Evolutionary conservation across 1,140 invertebrate species (phyloP).

Genomic region (Pteromalus puparum): DNA sequence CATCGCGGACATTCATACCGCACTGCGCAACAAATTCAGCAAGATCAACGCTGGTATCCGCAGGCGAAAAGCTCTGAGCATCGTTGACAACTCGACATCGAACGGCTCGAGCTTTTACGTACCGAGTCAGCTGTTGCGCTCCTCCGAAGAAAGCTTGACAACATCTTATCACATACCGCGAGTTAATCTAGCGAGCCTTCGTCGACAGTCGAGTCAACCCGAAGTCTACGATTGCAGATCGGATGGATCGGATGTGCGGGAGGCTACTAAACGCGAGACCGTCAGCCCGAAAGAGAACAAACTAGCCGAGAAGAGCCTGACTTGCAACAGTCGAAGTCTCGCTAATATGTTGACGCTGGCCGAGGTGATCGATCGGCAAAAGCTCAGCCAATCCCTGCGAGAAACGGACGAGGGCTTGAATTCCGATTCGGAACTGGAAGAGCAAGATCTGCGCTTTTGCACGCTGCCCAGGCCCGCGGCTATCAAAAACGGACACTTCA

Average conservation of each 20-base stretch:
- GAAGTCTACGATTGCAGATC: constrained; percentile 44
- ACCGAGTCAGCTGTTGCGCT: constrained; percentile 75
- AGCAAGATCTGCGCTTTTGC: constrained; percentile 74
- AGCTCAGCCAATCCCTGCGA: constrained; percentile 50
- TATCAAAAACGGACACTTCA: constrained; percentile 71
- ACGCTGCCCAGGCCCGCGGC: constrained; percentile 72
- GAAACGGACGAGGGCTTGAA: constrained; percentile 71
- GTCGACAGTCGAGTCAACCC: constrained; percentile 54
- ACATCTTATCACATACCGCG: constrained; percentile 62
- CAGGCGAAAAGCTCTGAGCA: constrained; percentile 79
- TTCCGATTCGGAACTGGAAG: constrained; percentile 70
- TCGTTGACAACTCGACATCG: constrained; percentile 73
- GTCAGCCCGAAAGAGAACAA: background rate
- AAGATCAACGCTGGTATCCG: constrained; percentile 81
- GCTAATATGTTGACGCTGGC: background rate
- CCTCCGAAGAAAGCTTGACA: constrained; percentile 57
- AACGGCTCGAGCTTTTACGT: constrained; percentile 78
- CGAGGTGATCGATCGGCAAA: background rate
- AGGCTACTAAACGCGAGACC: background rate
- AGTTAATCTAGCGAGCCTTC: constrained; percentile 65
- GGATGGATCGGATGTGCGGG: constrained; percentile 60
- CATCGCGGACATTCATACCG: constrained; percentile 77
- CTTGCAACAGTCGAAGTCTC: background rate
- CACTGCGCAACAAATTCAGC: constrained; percentile 80
- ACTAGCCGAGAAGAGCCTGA: background rate